Evolutionary conservation across 2,797 vertebrate genomes (phyloP).

Genomic region (Serranus cabrilla): DNA sequence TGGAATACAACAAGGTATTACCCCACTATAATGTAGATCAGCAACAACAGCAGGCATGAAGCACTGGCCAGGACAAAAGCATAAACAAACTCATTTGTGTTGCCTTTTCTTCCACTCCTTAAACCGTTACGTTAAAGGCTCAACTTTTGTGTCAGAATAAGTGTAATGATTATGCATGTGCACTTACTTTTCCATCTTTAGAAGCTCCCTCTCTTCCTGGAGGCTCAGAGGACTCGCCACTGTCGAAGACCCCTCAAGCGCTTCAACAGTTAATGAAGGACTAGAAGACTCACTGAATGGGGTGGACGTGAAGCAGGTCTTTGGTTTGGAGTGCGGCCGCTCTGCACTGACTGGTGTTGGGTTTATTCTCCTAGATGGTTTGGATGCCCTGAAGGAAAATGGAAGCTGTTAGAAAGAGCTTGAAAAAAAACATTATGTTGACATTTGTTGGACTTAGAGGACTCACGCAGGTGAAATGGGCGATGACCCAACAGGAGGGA

Average conservation of each 20-base stretch:
- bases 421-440: background rate
- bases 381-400: constrained; percentile 85
- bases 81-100: background rate
- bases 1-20: background rate
- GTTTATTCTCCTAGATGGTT: constrained; percentile 96
- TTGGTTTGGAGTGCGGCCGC: constrained; percentile 93
- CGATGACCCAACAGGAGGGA: constrained; percentile 91
- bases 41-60: background rate
- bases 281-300: constrained; percentile 88
- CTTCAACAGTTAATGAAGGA: constrained; percentile 73
- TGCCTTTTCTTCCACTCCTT: background rate
- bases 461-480: constrained; percentile 87
- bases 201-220: constrained; percentile 95
- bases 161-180: background rate
- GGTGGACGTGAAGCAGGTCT: constrained; percentile 96
- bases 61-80: background rate
- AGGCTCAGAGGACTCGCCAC: constrained; percentile 86
- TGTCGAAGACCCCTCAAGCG: constrained; percentile 50
- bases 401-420: constrained; percentile 3
- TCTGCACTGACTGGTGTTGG: constrained; percentile 95
- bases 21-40: background rate
- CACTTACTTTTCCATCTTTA: constrained; percentile 93
- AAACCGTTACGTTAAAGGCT: background rate
- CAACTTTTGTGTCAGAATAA: background rate
- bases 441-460: background rate